Base-by-base conservation (phyloP, 2,888 invertebrate genomes). In the Erebia epiphron region DNA sequence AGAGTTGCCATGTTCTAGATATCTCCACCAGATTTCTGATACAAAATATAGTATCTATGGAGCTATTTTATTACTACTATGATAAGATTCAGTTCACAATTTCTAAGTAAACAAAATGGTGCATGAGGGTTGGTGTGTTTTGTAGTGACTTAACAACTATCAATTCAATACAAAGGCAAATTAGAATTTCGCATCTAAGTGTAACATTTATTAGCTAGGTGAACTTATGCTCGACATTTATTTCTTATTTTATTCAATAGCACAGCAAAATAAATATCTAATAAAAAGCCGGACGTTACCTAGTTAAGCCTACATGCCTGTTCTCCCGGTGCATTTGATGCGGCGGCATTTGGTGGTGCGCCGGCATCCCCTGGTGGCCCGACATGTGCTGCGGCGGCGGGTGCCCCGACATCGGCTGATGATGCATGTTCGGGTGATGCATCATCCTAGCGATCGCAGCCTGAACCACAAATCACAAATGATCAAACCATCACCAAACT, bases 241-340 rank as follows among this genome's bases (percentile, higher is more conserved):
- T 16, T 52, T 16, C 2, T 54, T 18, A 10, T n/a, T 8, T 60
- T 13, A 35, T 52, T 41, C 1, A 58, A 54, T 63, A 65, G 50
- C 26, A 54, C 21, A 58, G 84, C 84, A 87, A 89, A 87, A 81
- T 83, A 79, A 79, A 78, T 81, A 54, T 18, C 54, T 54, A 83
- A 77, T 82, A 79, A 84, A 83, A 90, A 90, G 86, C 87, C 79
- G 85, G 82, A 87, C 84, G 85, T 87, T 91, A 92, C 93, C 92
- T 92, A 91, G 91, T 90, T 73, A 92, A 78, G 80, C 92, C 88
- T 89, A 92, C 93, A 90, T 92, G 92, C 92, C 93, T 93, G 91
- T 92, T 92, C 92, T 95, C 95, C 86, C 95, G 89, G 83, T 95
- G 95, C 89, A 95, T 94, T 82, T 95, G 95, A 87, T 95, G 95